Conservation (phyloP, 1,140 invertebrate species). For the Bombus sibiricus region DNA sequence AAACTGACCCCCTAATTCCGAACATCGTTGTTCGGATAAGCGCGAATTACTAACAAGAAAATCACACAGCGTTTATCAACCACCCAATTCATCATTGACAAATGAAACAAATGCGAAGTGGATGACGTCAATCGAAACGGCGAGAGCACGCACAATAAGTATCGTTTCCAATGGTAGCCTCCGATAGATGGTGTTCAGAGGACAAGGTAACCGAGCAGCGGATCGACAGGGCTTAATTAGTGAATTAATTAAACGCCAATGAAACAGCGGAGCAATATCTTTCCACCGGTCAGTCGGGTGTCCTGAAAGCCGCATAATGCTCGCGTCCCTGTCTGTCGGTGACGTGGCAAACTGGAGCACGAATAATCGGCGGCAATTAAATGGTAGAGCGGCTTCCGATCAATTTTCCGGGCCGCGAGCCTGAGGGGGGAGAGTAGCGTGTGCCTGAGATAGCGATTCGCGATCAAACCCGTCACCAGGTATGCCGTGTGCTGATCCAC, state of each 20-base stretch:
- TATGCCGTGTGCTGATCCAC: neutral
- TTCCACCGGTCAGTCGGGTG: slow-evolving; percentile 21
- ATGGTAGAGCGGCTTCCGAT: slow-evolving; percentile 42
- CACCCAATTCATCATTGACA: neutral
- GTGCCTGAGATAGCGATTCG: slow-evolving; percentile 19
- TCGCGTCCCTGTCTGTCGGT: slow-evolving; percentile 33
- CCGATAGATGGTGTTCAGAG: neutral
- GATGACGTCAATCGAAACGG: neutral
- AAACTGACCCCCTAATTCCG: too few relatives aligned
- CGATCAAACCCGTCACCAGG: slow-evolving; percentile 9
- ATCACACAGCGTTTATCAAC: neutral
- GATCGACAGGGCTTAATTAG: slow-evolving; percentile 50
- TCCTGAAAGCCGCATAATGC: slow-evolving; percentile 37
- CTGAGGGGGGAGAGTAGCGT: neutral
- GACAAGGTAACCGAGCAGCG: slow-evolving; percentile 14
- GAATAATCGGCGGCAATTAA: slow-evolving; percentile 56
- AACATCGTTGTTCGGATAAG: neutral
- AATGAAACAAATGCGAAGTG: neutral
- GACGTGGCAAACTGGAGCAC: slow-evolving; percentile 50
- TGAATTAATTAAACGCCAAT: slow-evolving; percentile 53
- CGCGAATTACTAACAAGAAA: neutral
- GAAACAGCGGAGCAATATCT: slow-evolving; percentile 47
- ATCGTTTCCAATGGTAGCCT: slow-evolving; percentile 7
- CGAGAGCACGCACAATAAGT: neutral
- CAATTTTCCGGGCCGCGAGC: slow-evolving; percentile 40